A percentile compares a stretch with the other conserved stretches of the same genome.
Evolutionary conservation across 2,888 invertebrate genomes (phyloP).

Genomic region (Orgyia antiqua): DNA sequence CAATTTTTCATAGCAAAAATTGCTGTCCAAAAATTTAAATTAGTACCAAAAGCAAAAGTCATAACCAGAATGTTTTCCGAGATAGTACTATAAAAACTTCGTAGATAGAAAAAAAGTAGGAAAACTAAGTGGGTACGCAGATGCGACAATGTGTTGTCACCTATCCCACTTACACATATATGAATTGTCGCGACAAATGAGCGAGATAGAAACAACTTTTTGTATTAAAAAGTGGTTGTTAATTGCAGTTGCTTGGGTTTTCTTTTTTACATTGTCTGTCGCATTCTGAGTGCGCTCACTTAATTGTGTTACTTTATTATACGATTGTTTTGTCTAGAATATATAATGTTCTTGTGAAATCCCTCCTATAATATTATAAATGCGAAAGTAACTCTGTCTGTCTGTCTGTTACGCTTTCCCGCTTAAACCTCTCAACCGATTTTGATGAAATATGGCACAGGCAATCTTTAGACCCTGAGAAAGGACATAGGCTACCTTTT

Average conservation of each 20-base stretch:
- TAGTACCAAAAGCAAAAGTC: slow-evolving; percentile 12
- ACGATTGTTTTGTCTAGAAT: no score
- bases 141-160: slow-evolving; percentile 28
- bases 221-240: slow-evolving; percentile 35
- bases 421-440: no score
- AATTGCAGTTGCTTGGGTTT: slow-evolving; percentile 38
- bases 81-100: slow-evolving; percentile 34
- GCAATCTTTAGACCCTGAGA: no score
- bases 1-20: no score
- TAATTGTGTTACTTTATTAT: slow-evolving; percentile 24
- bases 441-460: no score
- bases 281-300: slow-evolving; percentile 19
- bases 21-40: no score
- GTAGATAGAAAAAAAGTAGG: slow-evolving; percentile 42
- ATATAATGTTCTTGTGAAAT: no score
- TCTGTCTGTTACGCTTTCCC: no score
- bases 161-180: slow-evolving; percentile 26
- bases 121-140: slow-evolving; percentile 44
- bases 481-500: no score
- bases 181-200: slow-evolving; percentile 4
- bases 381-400: no score
- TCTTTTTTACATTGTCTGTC: slow-evolving; percentile 28
- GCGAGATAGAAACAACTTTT: slow-evolving; percentile 20
- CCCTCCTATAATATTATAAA: no score
- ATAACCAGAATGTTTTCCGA: slow-evolving; percentile 20